A percentile compares a stretch with the other conserved stretches of the same genome.
Conservation (phyloP, 2,888 invertebrate genomes). For the Synergus umbraculus region DNA sequence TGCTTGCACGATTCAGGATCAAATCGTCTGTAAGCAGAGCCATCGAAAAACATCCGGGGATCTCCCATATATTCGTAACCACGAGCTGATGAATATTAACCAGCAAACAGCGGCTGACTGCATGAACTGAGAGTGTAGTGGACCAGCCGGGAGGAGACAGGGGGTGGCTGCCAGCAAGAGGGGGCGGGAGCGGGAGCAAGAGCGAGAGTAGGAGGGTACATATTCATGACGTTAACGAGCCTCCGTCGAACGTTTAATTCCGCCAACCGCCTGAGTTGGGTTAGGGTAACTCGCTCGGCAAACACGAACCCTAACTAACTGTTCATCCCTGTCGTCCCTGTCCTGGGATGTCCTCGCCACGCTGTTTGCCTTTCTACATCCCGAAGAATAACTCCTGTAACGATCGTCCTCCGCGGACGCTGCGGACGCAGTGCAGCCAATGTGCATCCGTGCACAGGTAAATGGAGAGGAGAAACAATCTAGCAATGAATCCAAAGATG, state of each 20-base stretch:
- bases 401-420: conserved; percentile 52
- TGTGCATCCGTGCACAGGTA: background rate
- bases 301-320: conserved; percentile 77
- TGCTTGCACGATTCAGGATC: conserved; percentile 56
- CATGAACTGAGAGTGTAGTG: conserved; percentile 53
- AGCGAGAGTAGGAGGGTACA: conserved; percentile 76
- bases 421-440: conserved; percentile 13
- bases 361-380: conserved; percentile 69
- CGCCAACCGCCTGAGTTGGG: conserved; percentile 76
- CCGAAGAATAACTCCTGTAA: conserved; percentile 66
- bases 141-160: conserved; percentile 16
- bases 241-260: conserved; percentile 78
- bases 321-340: conserved; percentile 69
- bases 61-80: conserved; percentile 63
- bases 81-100: conserved; percentile 75
- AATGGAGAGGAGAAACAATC: background rate
- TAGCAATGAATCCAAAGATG: too few relatives aligned
- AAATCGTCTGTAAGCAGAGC: conserved; percentile 68
- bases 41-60: conserved; percentile 50
- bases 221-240: conserved; percentile 78
- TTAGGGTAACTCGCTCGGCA: conserved; percentile 77
- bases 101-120: conserved; percentile 70
- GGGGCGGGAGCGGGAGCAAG: conserved; percentile 47
- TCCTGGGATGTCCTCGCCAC: conserved; percentile 49
- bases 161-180: background rate